phyloP scores from a whole-genome alignment of 2,888 invertebrate species.

The Lissocephala sabroskyi region DNA sequence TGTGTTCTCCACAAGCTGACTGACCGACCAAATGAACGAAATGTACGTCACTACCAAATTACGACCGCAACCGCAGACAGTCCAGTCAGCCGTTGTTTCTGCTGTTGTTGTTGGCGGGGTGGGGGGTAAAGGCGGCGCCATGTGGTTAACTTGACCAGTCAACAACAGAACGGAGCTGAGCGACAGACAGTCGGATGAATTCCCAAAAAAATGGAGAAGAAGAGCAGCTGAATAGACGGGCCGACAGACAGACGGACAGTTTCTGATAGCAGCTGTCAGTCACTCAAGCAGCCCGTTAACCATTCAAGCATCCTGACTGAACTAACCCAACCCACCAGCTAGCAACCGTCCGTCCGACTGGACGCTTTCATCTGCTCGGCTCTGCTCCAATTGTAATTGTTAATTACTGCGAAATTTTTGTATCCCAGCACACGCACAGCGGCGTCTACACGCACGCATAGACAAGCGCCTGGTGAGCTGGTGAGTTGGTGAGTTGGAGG shows the following conservation, averaged over 20 bases:
- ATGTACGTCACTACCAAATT: slow-evolving; percentile 8
- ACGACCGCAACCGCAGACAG: slow-evolving; percentile 14
- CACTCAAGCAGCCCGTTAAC: slow-evolving; percentile 27
- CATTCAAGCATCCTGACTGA: slow-evolving; percentile 37
- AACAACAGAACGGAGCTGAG: not conserved
- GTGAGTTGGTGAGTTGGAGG: no score
- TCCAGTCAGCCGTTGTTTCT: not conserved
- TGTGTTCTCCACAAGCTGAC: not conserved
- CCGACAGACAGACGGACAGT: slow-evolving; percentile 17
- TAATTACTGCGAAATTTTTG: slow-evolving; percentile 44
- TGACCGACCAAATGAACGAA: slow-evolving; percentile 17
- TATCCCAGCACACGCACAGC: slow-evolving; percentile 6
- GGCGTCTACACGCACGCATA: slow-evolving; percentile 32
- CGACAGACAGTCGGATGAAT: not conserved
- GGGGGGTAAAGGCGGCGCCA: no score
- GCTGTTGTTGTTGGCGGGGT: no score
- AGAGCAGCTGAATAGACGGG: not conserved
- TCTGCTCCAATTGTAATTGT: slow-evolving; percentile 63
- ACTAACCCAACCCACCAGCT: slow-evolving; percentile 3
- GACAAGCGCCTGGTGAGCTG: no score
- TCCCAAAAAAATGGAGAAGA: not conserved
- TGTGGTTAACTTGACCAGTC: no score
- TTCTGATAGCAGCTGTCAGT: slow-evolving; percentile 47
- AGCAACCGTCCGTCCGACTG: slow-evolving; percentile 23
- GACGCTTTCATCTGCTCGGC: slow-evolving; percentile 32